These are phyloP conservation scores for Tinamus major DNA, from an alignment of 2,797 vertebrate genomes.

Conservation along the genomic window DNA sequence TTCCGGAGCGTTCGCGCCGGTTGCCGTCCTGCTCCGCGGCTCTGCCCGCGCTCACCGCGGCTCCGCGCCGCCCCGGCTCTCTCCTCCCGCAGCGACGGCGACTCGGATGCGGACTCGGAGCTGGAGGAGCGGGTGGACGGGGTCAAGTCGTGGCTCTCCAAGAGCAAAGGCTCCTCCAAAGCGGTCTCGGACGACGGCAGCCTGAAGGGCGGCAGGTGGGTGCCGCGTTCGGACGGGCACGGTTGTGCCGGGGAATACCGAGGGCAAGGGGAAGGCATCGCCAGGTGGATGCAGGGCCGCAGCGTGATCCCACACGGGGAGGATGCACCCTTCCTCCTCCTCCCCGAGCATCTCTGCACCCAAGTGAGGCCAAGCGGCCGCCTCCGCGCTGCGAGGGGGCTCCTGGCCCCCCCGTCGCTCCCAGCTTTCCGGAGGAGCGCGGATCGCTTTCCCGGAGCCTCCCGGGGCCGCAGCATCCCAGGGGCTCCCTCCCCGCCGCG, in stretches of 20 bases:
- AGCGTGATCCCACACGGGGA: too few relatives aligned
- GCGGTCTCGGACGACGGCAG: slow-evolving; percentile 93
- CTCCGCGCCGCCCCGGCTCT: background rate
- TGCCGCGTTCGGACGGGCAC: background rate
- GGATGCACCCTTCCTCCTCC: too few relatives aligned
- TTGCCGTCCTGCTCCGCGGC: too few relatives aligned
- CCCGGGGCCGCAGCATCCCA: background rate
- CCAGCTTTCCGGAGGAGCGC: background rate
- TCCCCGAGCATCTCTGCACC: too few relatives aligned
- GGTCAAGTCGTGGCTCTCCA: slow-evolving; percentile 97
- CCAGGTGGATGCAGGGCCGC: too few relatives aligned
- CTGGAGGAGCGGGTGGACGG: slow-evolving; percentile 93
- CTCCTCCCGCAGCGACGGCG: slow-evolving; percentile 84
- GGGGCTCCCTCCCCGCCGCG: background rate
- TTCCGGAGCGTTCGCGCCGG: background rate
- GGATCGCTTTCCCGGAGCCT: slow-evolving; percentile 46
- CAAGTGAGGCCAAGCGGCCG: too few relatives aligned
- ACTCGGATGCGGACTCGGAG: slow-evolving; percentile 93
- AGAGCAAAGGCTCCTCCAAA: slow-evolving; percentile 93
- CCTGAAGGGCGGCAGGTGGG: slow-evolving; percentile 95
- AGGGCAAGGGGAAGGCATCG: background rate
- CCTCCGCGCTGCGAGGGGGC: too few relatives aligned
- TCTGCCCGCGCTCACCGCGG: too few relatives aligned
- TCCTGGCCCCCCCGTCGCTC: too few relatives aligned
- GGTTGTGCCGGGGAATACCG: fast-evolving